Conservation (phyloP, 2,888 invertebrate species). For the Caenorhabditis sinica region DNA sequence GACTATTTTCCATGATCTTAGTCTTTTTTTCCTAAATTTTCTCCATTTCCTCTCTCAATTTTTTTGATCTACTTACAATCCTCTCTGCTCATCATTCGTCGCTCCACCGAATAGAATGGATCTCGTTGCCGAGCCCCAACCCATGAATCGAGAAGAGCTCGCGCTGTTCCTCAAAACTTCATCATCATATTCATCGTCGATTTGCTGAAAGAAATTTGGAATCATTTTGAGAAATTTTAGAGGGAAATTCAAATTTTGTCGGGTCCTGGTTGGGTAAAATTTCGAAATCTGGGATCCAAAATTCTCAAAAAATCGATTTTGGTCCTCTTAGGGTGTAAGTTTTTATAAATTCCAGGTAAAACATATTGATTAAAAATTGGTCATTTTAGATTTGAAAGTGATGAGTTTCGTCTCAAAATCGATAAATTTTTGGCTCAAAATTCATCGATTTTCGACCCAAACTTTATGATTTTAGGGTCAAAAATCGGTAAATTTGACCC, state of each 20-base stretch:
- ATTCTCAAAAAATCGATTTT: too few species aligned
- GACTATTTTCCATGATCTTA: not conserved
- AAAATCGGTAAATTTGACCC: too few species aligned
- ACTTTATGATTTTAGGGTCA: too few species aligned
- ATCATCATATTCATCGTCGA: slow-evolving; percentile 67
- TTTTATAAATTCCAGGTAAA: too few species aligned
- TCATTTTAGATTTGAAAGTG: too few species aligned
- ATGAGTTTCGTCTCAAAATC: too few species aligned
- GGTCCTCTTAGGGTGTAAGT: too few species aligned
- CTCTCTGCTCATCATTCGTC: slow-evolving; percentile 37
- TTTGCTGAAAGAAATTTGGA: slow-evolving; percentile 50
- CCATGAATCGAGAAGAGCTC: slow-evolving; percentile 51
- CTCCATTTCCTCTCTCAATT: too few species aligned
- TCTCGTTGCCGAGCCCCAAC: slow-evolving; percentile 35
- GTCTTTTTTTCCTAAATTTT: not conserved
- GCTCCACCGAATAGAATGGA: slow-evolving; percentile 45
- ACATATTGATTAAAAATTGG: too few species aligned
- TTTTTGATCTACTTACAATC: slow-evolving; percentile 34
- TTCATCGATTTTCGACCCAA: too few species aligned
- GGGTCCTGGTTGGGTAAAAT: not conserved
- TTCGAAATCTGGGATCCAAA: too few species aligned
- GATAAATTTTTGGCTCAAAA: too few species aligned
- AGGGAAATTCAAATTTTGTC: not conserved
- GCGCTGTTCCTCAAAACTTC: slow-evolving; percentile 51
- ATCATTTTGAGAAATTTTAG: not conserved